A percentile compares a stretch with the other conserved stretches of the same genome.
These are phyloP conservation scores for Cremastinae sp. DNA, from an alignment of 2,888 invertebrate species.

Conservation along the genomic window DNA sequence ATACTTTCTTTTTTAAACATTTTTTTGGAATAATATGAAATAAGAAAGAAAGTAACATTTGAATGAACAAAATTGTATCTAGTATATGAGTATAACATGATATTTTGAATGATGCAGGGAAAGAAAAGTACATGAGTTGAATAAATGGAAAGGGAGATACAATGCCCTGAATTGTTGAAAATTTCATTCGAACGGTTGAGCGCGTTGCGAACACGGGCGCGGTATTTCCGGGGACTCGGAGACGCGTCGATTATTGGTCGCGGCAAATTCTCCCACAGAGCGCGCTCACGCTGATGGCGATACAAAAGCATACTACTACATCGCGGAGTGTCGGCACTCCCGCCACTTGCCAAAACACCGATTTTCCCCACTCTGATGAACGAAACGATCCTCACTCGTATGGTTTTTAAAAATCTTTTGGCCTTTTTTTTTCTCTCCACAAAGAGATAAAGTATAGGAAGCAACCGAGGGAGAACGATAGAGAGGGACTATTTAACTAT, in stretches of 20 bases:
- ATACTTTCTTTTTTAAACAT: no score
- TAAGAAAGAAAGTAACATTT: no score
- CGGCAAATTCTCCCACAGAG: constrained; percentile 57
- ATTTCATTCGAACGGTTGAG: constrained; percentile 71
- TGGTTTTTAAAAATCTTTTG: no score
- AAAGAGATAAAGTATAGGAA: no score
- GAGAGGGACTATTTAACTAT: not conserved
- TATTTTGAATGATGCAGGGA: not conserved
- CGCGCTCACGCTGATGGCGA: constrained; percentile 7
- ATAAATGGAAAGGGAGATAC: not conserved
- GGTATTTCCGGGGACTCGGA: constrained; percentile 77
- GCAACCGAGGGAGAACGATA: no score
- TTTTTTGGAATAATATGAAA: no score
- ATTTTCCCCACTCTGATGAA: not conserved
- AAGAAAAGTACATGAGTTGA: not conserved
- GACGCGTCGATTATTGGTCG: constrained; percentile 70
- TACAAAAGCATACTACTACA: constrained; percentile 37
- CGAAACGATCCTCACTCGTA: not conserved
- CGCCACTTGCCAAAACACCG: constrained; percentile 1
- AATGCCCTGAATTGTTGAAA: constrained; percentile 28
- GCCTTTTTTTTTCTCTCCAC: no score
- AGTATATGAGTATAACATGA: no score
- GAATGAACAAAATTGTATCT: constrained; percentile 11
- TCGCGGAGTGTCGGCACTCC: constrained; percentile 8
- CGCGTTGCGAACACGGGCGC: constrained; percentile 75